Evolutionary conservation across 2,888 invertebrate genomes (phyloP), one percentile per base, ranked within the genome.

Genomic region (Pollenia amentaria): DNA sequence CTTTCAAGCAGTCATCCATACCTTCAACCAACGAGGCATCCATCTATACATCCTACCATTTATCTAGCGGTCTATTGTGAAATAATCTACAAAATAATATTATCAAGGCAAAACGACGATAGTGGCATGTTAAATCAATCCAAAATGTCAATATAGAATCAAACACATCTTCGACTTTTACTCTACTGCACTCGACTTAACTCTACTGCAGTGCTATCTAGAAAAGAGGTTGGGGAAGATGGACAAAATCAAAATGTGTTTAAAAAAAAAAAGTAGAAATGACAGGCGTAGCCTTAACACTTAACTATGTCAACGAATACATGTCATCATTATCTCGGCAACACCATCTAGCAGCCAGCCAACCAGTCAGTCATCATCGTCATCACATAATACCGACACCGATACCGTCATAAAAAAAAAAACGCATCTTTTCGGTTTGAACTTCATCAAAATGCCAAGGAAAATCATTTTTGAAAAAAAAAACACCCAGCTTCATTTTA

Each of bases 221-320:
- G 46, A 48, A 16, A 48, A 16, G 44, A 55, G 40, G 29, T 51
- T 21, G 44, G 29, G 10, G 6, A 44, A 67, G 46, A 40, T 51
- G 44, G 38, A 60, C 18, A 69, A 60, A 65, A 55, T 53, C 0
- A 16, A 42, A 65, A 53, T 29, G 29, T 29, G 6, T 3, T 21
- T 18, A 12, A 42, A 53, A 40, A 55, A 65, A 81, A 83, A 70
- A 65, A 62, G 48, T 76, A 48, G 44, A 67, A 81, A 80, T 76
- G 83, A 86, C 86, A 87, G 86, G 86, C 86, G 86, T 87, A 84
- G 86, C 83, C 86, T 87, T 87, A 84, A 87, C 84, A 80, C 86
- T 87, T 80, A 87, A 84, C 83, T 76, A 86, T 86, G 83, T 86
- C 86, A 86, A 86, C 79, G 79, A 72, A 80, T 76, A 80, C 83